Base-by-base conservation (phyloP, 2,797 vertebrate species). In the Chaetodon trifasciatus region DNA sequence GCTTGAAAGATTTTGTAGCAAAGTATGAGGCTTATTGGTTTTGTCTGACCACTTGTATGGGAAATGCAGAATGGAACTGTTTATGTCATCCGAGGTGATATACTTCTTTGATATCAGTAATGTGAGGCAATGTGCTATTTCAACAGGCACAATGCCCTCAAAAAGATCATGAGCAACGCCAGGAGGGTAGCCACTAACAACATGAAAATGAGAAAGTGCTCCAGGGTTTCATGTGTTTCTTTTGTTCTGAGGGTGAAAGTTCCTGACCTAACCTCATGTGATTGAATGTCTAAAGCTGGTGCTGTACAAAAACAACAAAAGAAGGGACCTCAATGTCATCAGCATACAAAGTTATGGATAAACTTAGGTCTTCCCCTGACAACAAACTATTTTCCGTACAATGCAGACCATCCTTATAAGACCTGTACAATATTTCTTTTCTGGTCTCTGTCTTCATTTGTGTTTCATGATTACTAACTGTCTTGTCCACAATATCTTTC, bases 21-120 rank as follows among this genome's bases (percentile, higher is more conserved):
- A 78, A 70, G 7, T 57, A 57, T 70, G 50, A 64, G 68, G 68
- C 61, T 78, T 78, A 66, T 71, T 78, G 12, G 76, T 58, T 77
- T 65, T 65, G 52, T 78, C 76, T 40, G 68, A 58, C 76, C 53
- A 71, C 50, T 70, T 47, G 60, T 78, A 70, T 78, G 58, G 60
- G 4, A 65, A 78, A 47, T 78, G 40, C 0, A 72, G 53, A 65
- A 78, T 71, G 52, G 68, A 78, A 57, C 0, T 57, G 68, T 78
- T 60, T 3, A 71, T 60, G 32, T 78, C 61, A 52, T 72, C 76
- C 35, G 58, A 35, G 23, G 44, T 72, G 50, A 78, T 58, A 23
- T 66, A 66, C 44, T 58, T 78, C 42, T 72, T 72, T 72, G 68
- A 66, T 65, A 78, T 78, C 1, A 65, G 23, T 65, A 28, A 17